Base-by-base conservation (phyloP, 2,888 invertebrate species). In the Melolontha melolontha region DNA sequence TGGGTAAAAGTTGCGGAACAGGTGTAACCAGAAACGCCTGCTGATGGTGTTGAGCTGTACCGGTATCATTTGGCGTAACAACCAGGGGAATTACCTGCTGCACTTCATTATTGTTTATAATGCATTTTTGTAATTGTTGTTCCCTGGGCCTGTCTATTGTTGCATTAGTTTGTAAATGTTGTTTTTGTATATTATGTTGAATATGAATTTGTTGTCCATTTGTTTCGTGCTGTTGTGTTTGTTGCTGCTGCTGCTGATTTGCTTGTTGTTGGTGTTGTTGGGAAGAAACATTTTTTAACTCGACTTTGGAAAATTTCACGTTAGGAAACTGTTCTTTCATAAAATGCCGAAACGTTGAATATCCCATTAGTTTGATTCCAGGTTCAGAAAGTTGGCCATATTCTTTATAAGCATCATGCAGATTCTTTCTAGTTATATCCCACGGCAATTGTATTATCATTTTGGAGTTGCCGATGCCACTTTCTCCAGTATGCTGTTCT, bases 261-360 rank as follows among this genome's bases (percentile, higher is more conserved):
- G 85, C 84, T 51, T 85, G 84, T 5, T 84, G 85, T 5, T 82
- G 82, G 52, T 84, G 85, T 74, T 86, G 86, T 64, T 85, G 79
- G 27, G 85, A 83, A 41, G 83, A 83, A 54, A 85, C 85, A 72
- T 86, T 72, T 76, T 89, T 89, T 0, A 88, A 88, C 70, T 90
- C 90, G 12, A 85, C 78, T 76, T 87, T 87, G 51, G 85, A 85
- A 78, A 92, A 92, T 78, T 90, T 91, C 4, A 92, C 90, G 75
- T 92, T 90, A 0, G 92, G 92, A 80, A 92, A 93, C 78, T 92
- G 92, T 75, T 92, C 91, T 79, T 92, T 92, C 90, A 93, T 91
- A 78, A 92, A 93, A 75, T 92, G 90, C 71, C 92, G 85, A 83
- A 93, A 93, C 8, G 92, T 92, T 1, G 92, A 91, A 76, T 92